phyloP scores from a whole-genome alignment of 2,888 invertebrate species.

The Dryocosmus kuriphilus region DNA sequence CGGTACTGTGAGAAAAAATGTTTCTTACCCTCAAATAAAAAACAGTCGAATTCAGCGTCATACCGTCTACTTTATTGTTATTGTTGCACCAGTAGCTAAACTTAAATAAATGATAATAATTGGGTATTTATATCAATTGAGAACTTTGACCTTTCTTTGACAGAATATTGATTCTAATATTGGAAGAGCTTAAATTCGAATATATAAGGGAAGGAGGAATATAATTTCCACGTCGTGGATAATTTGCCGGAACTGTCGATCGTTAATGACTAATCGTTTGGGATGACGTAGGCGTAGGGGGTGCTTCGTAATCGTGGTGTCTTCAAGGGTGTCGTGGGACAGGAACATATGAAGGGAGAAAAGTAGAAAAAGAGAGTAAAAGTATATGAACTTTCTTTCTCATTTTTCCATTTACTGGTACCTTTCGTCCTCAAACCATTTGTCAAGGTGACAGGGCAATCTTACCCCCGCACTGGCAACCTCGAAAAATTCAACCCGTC shows the following conservation, averaged over 20 bases:
- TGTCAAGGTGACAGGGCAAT: conserved; percentile 75
- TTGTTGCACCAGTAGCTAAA: no score
- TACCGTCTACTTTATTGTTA: no score
- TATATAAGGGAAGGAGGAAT: neutral
- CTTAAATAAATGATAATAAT: no score
- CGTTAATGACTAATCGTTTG: conserved; percentile 70
- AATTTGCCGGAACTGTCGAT: conserved; percentile 69
- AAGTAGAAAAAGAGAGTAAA: conserved; percentile 45
- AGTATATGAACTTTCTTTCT: conserved; percentile 26
- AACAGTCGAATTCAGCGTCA: neutral
- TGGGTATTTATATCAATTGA: no score
- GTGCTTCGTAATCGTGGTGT: conserved; percentile 56
- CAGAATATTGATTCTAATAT: neutral
- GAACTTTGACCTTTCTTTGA: neutral
- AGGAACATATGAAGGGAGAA: conserved; percentile 60
- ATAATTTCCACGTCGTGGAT: conserved; percentile 52
- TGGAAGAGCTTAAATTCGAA: neutral
- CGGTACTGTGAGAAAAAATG: neutral
- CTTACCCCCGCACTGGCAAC: conserved; percentile 63
- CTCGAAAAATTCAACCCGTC: conserved; percentile 53
- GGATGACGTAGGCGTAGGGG: conserved; percentile 54
- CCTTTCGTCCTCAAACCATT: conserved; percentile 70
- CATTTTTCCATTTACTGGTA: conserved; percentile 52
- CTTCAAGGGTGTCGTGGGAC: conserved; percentile 57
- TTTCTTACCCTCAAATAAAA: neutral